Evolutionary conservation across 2,797 vertebrate species (phyloP).

Genomic region (Leptodactylus fallax): DNA sequence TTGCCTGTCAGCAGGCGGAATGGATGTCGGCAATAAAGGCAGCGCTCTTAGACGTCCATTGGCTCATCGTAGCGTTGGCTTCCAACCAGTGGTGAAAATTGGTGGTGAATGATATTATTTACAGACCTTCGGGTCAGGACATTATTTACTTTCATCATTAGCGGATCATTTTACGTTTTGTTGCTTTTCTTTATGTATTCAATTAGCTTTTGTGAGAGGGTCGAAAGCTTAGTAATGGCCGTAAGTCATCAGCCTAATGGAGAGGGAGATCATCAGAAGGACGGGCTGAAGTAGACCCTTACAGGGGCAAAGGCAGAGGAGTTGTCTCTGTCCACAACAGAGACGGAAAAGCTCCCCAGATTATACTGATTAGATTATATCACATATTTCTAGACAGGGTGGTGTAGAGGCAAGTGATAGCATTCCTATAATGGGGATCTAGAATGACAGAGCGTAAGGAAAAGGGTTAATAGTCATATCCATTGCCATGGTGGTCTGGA

Average conservation of each 20-base stretch:
- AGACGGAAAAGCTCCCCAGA: too few relatives aligned
- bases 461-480: too few relatives aligned
- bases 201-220: slow-evolving; percentile 14
- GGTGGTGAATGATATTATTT: slow-evolving; percentile 33
- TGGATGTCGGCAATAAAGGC: slow-evolving; percentile 46
- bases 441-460: too few relatives aligned
- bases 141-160: slow-evolving; percentile 36
- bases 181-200: slow-evolving; percentile 2
- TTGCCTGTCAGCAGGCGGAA: slow-evolving; percentile 29
- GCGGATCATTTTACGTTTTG: not conserved
- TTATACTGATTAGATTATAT: too few relatives aligned
- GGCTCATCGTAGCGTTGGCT: slow-evolving; percentile 27
- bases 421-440: too few relatives aligned
- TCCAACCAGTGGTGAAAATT: slow-evolving; percentile 3
- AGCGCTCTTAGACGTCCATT: not conserved
- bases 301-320: not conserved
- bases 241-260: not conserved
- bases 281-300: too few relatives aligned
- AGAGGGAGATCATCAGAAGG: not conserved
- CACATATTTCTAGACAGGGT: too few relatives aligned
- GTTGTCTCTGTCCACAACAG: too few relatives aligned
- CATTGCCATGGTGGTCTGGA: too few relatives aligned
- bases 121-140: not conserved
- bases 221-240: not conserved
- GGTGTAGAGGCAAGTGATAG: too few relatives aligned